Percentiles rank a stretch among this genome's conserved stretches.
Evolutionary conservation across 2,797 vertebrate species (phyloP).

Genomic region (Pristis pectinata): DNA sequence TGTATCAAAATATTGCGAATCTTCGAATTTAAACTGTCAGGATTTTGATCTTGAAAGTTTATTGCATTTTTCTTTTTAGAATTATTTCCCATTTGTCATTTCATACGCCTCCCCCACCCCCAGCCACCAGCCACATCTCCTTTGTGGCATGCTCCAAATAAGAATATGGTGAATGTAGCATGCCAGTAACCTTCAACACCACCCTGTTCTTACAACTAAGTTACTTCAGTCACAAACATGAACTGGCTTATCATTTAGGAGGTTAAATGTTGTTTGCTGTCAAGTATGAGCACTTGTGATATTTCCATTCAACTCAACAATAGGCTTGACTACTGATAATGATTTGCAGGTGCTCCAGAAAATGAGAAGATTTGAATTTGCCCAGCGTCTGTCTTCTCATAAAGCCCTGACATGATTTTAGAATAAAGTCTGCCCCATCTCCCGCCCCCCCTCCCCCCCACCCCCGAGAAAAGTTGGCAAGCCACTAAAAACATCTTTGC

Average conservation of each 20-base stretch:
- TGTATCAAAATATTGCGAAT: too few species aligned
- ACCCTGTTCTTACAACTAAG: neutral
- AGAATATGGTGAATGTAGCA: neutral
- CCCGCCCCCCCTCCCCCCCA: too few species aligned
- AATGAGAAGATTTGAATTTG: too few species aligned
- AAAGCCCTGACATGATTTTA: neutral
- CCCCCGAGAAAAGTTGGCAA: neutral
- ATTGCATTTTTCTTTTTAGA: neutral
- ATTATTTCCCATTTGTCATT: neutral
- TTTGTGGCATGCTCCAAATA: neutral
- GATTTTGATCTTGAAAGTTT: neutral
- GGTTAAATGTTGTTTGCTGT: neutral
- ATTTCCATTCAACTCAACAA: neutral
- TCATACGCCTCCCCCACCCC: too few species aligned
- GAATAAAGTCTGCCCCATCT: neutral
- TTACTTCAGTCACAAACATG: neutral
- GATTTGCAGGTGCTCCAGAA: too few species aligned
- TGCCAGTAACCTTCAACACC: neutral
- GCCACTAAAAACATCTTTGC: neutral
- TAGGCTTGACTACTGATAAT: neutral
- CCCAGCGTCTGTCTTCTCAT: neutral
- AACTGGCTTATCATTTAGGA: neutral
- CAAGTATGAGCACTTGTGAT: neutral
- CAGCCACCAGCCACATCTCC: neutral
- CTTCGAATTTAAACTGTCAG: too few species aligned